Evolutionary conservation across 2,113 vertebrate species (phyloP), one percentile per base, ranked within the genome.

Genomic region (Malurus melanocephalus): DNA sequence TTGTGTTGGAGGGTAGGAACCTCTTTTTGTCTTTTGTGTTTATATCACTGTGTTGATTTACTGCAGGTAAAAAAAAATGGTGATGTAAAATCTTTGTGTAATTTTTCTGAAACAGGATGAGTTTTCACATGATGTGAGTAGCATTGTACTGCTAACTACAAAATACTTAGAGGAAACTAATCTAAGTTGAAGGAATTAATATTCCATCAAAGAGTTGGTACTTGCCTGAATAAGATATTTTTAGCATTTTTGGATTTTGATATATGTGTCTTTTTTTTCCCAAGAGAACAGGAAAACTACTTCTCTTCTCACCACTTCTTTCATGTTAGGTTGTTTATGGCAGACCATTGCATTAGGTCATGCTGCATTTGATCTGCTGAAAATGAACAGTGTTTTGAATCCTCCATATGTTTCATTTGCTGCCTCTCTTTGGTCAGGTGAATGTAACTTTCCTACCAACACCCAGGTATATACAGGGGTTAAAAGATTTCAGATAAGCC

Each of bases 51-150:
- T 62, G 32, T 77, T 93, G 81, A 89, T 93, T 93, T 95, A 87
- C 62, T 82, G 81, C 6, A n/a, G 45, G 71, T 72, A 26, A 81
- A 92, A 89, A 27, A 57, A 23, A 49, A 27, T 7, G 7, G n/a
- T 22, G 30, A 66, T 78, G 38, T 79, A 81, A 86, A 90, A 78
- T 90, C 64, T 26, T 57, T 53, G 56, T 35, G 59, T 66, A 46
- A 64, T 86, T 88, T 90, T 93, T 90, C 62, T 93, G 62, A 79
- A 90, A 92, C 81, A 89, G 84, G 85, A 72, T 89, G 55, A 73
- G 18, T 84, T 94, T 90, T 90, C 74, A 30, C 48, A 56, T 72
- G 11, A 12, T 32, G 46, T 73, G 64, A 92, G 42, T 68, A 81
- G 51, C 49, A 75, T 90, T 90, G 88, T 90, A 26, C 69, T 81